These are phyloP conservation scores for Delia radicum DNA, from an alignment of 1,140 invertebrate genomes.

Conservation along the genomic window DNA sequence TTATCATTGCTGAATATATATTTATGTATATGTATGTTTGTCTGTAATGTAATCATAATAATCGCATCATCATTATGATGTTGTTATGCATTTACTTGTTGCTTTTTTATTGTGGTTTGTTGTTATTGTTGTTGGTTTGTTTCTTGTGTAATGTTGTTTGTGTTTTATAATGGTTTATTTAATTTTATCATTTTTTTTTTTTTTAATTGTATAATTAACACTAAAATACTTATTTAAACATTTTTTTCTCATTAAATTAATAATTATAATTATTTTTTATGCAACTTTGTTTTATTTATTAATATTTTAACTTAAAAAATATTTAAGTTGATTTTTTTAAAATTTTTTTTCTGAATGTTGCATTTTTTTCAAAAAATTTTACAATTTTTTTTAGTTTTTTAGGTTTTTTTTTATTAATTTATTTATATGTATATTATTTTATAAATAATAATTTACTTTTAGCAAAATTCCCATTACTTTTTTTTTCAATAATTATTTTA, in stretches of 20 bases:
- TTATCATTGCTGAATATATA: neutral
- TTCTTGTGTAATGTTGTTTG: constrained; percentile 30
- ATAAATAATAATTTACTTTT: constrained; percentile 24
- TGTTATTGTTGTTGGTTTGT: constrained; percentile 10
- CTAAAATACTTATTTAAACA: constrained; percentile 57
- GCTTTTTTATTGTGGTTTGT: neutral
- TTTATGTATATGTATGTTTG: neutral
- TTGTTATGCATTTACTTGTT: neutral
- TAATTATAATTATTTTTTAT: constrained; percentile 25
- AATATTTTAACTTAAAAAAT: neutral
- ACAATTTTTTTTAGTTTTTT: neutral
- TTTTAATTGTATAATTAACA: constrained; percentile 57
- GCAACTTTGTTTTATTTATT: constrained; percentile 12
- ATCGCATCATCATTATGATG: neutral
- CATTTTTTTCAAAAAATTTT: constrained; percentile 16
- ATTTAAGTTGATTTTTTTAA: constrained; percentile 11
- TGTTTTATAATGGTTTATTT: constrained; percentile 28
- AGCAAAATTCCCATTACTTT: constrained; percentile 27
- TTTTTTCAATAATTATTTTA: constrained; percentile 26
- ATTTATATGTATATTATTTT: neutral
- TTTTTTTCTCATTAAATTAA: constrained; percentile 36
- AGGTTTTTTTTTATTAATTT: neutral
- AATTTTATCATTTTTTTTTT: constrained; percentile 41
- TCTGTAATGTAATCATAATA: neutral
- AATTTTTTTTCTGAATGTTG: neutral